Percentiles rank a stretch among this genome's conserved stretches.
These are phyloP conservation scores for Serripes groenlandicus DNA, from an alignment of 2,888 invertebrate genomes.

Conservation along the genomic window DNA sequence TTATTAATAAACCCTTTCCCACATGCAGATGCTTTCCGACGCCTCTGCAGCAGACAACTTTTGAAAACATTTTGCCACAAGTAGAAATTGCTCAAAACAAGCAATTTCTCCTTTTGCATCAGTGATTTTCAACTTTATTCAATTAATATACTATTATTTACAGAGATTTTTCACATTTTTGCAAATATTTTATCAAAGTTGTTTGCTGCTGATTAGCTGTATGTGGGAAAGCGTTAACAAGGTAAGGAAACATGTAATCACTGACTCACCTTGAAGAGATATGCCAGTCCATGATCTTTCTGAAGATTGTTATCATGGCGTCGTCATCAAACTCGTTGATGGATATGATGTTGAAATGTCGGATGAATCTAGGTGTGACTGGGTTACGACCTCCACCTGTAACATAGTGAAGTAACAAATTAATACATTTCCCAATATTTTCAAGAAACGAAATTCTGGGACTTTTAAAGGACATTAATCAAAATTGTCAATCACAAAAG, in stretches of 20 bases:
- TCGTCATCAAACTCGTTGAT: conserved; percentile 87
- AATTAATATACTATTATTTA: neutral
- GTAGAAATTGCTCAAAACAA: neutral
- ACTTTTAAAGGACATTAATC: too few species aligned
- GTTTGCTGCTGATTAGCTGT: too few species aligned
- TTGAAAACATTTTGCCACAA: neutral
- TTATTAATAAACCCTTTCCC: too few species aligned
- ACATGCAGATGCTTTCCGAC: too few species aligned
- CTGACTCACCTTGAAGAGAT: conserved; percentile 90
- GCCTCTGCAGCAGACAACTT: neutral
- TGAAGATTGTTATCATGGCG: conserved; percentile 86
- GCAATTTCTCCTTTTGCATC: neutral
- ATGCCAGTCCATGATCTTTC: conserved; percentile 86
- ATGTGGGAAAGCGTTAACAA: neutral
- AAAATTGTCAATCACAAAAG: too few species aligned
- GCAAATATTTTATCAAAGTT: too few species aligned
- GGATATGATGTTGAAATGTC: conserved; percentile 86
- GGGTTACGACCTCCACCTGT: conserved; percentile 86
- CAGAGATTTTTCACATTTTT: too few species aligned
- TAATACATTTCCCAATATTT: too few species aligned
- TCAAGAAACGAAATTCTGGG: too few species aligned
- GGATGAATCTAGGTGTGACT: conserved; percentile 86
- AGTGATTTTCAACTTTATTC: neutral
- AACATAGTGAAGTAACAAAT: neutral
- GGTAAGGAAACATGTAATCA: too few species aligned